Evolutionary conservation across 64 coral and sea anemone species (phyloP).

Genomic region (Anthopleura sola): DNA sequence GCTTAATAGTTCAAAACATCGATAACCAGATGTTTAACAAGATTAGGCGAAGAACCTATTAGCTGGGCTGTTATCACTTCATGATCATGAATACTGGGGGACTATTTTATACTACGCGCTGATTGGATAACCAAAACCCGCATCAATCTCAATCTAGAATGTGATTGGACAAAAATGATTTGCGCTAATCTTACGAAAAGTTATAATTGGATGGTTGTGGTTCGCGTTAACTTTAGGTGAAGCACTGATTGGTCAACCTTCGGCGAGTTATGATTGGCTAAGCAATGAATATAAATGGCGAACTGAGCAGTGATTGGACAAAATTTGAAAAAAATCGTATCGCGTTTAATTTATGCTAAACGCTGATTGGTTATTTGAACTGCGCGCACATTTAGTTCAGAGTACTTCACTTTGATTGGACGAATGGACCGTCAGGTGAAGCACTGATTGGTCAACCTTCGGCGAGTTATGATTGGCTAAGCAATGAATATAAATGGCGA

Average conservation of each 20-base stretch:
- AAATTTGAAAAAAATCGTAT: too few relatives aligned
- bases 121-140: neutral
- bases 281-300: too few relatives aligned
- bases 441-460: neutral
- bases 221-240: neutral
- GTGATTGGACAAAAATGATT: neutral
- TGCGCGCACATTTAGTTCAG: too few relatives aligned
- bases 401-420: too few relatives aligned
- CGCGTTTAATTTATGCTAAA: too few relatives aligned
- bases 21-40: slow-evolving; percentile 2
- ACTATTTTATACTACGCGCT: neutral
- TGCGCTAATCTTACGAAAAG: neutral
- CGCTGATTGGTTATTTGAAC: too few relatives aligned
- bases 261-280: neutral
- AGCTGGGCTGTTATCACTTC: neutral
- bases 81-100: neutral
- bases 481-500: too few relatives aligned
- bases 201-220: neutral
- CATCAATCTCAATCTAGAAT: neutral
- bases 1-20: neutral
- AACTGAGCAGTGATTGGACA: too few relatives aligned
- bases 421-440: too few relatives aligned
- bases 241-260: neutral
- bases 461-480: neutral
- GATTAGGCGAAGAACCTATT: neutral